These are phyloP conservation scores for Chloroceryle amazona DNA, from an alignment of 2,797 vertebrate species.

Conservation along the genomic window DNA sequence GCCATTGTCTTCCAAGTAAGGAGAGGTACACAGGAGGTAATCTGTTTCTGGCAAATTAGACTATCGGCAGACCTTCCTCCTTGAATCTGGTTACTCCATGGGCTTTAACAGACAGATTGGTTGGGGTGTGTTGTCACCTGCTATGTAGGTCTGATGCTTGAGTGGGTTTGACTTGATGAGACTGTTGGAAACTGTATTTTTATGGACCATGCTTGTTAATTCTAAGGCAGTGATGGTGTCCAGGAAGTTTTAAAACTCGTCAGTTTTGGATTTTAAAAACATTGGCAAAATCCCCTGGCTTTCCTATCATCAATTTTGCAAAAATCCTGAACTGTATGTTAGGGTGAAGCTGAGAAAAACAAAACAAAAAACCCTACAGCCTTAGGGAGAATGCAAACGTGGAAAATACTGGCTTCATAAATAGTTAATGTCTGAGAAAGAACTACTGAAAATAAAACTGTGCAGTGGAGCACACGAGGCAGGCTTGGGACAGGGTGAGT, in stretches of 20 bases:
- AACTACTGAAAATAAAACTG: background rate
- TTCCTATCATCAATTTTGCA: background rate
- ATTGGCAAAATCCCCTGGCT: background rate
- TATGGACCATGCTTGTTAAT: background rate
- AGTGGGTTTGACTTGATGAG: background rate
- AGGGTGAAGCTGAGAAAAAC: background rate
- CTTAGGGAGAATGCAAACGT: background rate
- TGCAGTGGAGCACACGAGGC: background rate
- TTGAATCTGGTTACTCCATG: background rate
- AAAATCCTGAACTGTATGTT: background rate
- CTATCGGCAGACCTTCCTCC: background rate
- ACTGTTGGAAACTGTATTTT: background rate
- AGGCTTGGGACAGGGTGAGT: background rate
- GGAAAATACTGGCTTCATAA: background rate
- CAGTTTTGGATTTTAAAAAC: background rate
- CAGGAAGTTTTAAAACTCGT: background rate
- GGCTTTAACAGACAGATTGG: background rate
- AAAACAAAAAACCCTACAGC: accelerated
- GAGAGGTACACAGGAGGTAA: background rate
- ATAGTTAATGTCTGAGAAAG: background rate
- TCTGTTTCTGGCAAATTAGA: background rate
- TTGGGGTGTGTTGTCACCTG: background rate
- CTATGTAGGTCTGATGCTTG: background rate
- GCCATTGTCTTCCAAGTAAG: background rate
- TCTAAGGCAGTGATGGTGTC: background rate